Conservation (phyloP, 2,888 invertebrate genomes). For the Oscheius myriophilus region DNA sequence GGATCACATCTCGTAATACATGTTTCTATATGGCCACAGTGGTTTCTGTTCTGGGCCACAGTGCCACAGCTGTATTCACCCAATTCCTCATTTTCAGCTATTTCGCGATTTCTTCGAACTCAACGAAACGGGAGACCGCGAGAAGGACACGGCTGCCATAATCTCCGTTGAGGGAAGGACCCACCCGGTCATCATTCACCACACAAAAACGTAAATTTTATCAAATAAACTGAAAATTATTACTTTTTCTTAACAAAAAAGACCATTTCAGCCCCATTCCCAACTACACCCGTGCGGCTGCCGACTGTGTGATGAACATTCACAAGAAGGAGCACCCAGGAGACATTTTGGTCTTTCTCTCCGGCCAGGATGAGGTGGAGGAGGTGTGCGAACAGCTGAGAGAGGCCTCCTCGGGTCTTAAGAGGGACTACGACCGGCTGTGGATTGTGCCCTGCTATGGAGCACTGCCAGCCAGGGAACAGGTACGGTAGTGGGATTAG, state of each 20-base stretch:
- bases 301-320: conserved; percentile 88
- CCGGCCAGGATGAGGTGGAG: conserved; percentile 71
- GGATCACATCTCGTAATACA: too few species aligned
- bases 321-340: conserved; percentile 78
- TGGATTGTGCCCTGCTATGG: conserved; percentile 90
- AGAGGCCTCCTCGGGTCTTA: conserved; percentile 48
- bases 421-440: conserved; percentile 58
- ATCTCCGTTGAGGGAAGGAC: conserved; percentile 88
- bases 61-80: too few species aligned
- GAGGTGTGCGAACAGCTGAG: conserved; percentile 57
- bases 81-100: conserved; percentile 37
- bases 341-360: conserved; percentile 86
- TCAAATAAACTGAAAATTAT: background rate
- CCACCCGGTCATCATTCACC: conserved; percentile 87
- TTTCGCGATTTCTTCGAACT: conserved; percentile 73
- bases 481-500: conserved; percentile 24
- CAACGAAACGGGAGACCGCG: conserved; percentile 64
- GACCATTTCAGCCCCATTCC: conserved; percentile 59
- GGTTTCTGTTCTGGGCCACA: too few species aligned
- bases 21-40: too few species aligned
- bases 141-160: conserved; percentile 81
- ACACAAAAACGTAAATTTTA: conserved; percentile 76
- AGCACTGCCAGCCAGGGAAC: conserved; percentile 79
- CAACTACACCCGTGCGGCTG: conserved; percentile 73
- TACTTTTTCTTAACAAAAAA: background rate